Evolutionary conservation across 2,888 invertebrate genomes (phyloP), one percentile per base, ranked within the genome.

Genomic region (Cyclophora punctaria): DNA sequence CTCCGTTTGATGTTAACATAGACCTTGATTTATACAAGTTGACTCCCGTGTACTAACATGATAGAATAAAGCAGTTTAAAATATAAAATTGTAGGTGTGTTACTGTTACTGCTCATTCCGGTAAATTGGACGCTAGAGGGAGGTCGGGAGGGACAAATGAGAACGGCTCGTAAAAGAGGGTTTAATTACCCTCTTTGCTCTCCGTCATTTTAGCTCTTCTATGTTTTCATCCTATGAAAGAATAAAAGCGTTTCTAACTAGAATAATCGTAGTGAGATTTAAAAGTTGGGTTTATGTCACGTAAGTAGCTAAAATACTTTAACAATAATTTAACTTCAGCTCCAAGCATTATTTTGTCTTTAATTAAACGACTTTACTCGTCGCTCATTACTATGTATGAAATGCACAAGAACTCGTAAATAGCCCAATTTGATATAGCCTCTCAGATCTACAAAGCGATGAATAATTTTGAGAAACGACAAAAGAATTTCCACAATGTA

Each of bases 121-220:
- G 51, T 57, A 66, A 71, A 71, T 68, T 67, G 65, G 57, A 58
- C 60, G 52, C 64, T 58, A 62, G 63, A 57, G 66, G 64, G 57
- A 65, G 63, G 65, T 54, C 59, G 62, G 54, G 55, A 49, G 58
- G 62, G 66, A 71, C 67, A 76, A 75, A 75, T 67, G 67, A 73
- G 69, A 62, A 64, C 69, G 61, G 59, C 68, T 68, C 69, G 63
- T 78, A 73, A 75, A 57, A 72, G 67, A 68, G 69, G 58, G 67
- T 74, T 73, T 78, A 77, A 78, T 78, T 77, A 72, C 67, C 64
- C 64, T 60, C 62, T 63, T 65, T 65, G 57, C 62, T 66, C 63
- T 59, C 53, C 61, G 67, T 66, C 68, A 69, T 71, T 76, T 72
- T 63, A 67, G 62, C 60, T 57, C 62, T 62, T 64, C 57, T 67